Evolutionary conservation across 1,140 invertebrate species (phyloP).

Genomic region (Harpegnathos saltator): DNA sequence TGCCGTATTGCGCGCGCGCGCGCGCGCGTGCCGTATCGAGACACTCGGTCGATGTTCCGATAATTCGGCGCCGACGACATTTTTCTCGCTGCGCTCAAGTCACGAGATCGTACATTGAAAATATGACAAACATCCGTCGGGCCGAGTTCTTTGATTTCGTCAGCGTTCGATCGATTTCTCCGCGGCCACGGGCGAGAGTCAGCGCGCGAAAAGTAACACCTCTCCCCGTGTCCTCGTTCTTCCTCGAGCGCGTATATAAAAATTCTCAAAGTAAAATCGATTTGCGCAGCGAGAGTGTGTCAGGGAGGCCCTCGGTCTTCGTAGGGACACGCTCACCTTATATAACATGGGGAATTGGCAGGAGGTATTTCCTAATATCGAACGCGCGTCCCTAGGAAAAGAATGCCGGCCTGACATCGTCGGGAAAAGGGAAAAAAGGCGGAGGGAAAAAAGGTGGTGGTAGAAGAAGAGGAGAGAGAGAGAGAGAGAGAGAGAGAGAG

Average conservation of each 20-base stretch:
- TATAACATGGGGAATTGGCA: constrained; percentile 73
- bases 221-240: constrained; percentile 27
- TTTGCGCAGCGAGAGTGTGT: constrained; percentile 55
- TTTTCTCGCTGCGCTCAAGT: not conserved
- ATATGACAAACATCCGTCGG: constrained; percentile 2
- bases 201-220: not conserved
- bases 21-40: constrained; percentile 6
- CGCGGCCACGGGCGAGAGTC: not conserved
- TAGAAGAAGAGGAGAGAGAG: too few relatives aligned
- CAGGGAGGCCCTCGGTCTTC: constrained; percentile 64
- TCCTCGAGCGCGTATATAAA: constrained; percentile 60
- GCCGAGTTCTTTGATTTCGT: not conserved
- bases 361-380: constrained; percentile 78
- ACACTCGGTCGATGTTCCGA: not conserved
- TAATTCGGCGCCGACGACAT: not conserved
- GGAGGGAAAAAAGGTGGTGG: constrained; percentile 19
- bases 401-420: constrained; percentile 71
- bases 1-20: constrained; percentile 19
- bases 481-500: not conserved
- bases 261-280: constrained; percentile 73
- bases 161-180: not conserved
- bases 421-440: not conserved
- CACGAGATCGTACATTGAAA: not conserved
- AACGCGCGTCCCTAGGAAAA: constrained; percentile 68
- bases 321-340: constrained; percentile 65